A percentile compares a stretch with the other conserved stretches of the same genome.
These are phyloP conservation scores for Microchrysa polita DNA, from an alignment of 2,888 invertebrate species.

Conservation along the genomic window DNA sequence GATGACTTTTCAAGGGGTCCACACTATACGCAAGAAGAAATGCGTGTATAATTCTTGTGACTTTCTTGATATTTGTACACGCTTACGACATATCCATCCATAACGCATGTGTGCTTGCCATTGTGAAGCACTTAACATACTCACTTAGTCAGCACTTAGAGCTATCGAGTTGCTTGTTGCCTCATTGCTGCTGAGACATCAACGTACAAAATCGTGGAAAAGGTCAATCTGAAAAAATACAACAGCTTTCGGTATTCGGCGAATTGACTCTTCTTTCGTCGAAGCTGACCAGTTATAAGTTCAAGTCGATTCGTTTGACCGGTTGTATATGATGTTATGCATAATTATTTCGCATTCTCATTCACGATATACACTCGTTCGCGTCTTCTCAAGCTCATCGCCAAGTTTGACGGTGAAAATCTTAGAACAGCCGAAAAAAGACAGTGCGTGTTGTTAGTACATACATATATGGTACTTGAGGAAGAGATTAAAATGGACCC, in stretches of 20 bases:
- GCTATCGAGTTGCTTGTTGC: constrained; percentile 17
- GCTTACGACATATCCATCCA: no score
- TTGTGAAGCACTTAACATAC: no score
- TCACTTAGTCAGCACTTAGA: no score
- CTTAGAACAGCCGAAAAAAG: background rate
- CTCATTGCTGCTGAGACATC: constrained; percentile 7
- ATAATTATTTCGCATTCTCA: no score
- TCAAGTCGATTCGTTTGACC: constrained; percentile 7
- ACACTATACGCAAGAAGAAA: no score
- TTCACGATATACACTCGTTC: no score
- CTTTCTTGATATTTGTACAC: no score
- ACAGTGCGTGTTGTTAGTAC: background rate
- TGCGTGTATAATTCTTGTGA: no score
- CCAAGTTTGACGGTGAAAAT: background rate
- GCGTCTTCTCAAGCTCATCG: no score
- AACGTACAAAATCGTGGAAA: constrained; percentile 12
- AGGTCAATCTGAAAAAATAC: constrained; percentile 37
- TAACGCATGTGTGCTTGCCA: no score
- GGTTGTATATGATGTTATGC: background rate
- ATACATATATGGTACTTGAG: background rate
- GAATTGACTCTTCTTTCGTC: constrained; percentile 13
- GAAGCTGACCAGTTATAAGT: constrained; percentile 1
- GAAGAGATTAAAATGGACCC: constrained; percentile 24
- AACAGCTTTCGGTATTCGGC: constrained; percentile 34
- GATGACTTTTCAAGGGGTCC: no score